A percentile compares a stretch with the other conserved stretches of the same genome.
Conservation (phyloP, 1,140 invertebrate genomes). For the Limonius californicus region DNA sequence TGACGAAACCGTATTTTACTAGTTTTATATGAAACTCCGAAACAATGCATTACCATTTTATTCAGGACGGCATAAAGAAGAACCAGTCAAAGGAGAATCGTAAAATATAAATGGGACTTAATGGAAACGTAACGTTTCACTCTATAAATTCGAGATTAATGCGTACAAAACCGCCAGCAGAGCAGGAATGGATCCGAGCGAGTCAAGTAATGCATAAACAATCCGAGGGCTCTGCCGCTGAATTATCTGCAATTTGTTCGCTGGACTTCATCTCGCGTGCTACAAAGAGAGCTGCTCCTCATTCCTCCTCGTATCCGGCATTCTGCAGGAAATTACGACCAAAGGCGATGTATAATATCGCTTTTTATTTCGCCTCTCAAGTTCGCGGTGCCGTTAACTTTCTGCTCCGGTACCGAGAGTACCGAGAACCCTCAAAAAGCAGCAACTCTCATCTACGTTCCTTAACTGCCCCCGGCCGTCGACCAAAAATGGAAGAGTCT, state of each 20-base stretch:
- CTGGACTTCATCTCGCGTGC: constrained; percentile 23
- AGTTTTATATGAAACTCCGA: background rate
- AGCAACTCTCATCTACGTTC: no score
- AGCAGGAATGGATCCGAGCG: constrained; percentile 9
- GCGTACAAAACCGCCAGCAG: constrained; percentile 14
- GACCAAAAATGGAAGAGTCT: no score
- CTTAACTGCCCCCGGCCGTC: no score
- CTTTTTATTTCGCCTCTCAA: constrained; percentile 19
- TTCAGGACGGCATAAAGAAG: background rate
- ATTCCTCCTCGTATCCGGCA: constrained; percentile 22
- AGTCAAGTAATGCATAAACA: constrained; percentile 16
- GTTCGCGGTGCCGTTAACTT: constrained; percentile 21
- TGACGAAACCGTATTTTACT: background rate
- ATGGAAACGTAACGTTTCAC: constrained; percentile 15
- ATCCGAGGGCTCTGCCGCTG: background rate
- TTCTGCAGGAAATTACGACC: constrained; percentile 27
- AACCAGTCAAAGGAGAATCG: constrained; percentile 5
- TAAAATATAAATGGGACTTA: constrained; percentile 11
- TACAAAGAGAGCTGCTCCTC: constrained; percentile 21
- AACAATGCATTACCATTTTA: background rate
- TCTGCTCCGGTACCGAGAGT: no score
- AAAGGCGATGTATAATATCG: constrained; percentile 27
- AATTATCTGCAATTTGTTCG: constrained; percentile 22
- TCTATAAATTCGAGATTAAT: constrained; percentile 23
- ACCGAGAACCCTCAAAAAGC: no score